Evolutionary conservation across 2,113 vertebrate species (phyloP), one percentile per base, ranked within the genome.

Genomic region (Sapayoa aenigma): DNA sequence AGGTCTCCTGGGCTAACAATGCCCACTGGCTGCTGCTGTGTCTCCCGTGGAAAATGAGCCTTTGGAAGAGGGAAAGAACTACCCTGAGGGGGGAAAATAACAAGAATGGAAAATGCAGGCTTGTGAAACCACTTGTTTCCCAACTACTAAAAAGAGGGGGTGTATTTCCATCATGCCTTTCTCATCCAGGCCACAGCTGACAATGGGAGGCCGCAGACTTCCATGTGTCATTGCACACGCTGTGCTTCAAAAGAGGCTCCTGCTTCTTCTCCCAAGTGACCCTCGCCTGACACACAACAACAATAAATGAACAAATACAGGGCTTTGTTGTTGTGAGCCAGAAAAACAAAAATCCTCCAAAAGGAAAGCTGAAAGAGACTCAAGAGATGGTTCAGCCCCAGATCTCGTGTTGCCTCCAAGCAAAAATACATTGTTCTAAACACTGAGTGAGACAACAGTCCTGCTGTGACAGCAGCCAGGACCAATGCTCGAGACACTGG

Each of bases 221-320:
- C 47, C 8, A 0, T 28, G 65, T 74, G 52, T 30, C 65, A 24
- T 41, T 55, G 8, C 5, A 3, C 39, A 17, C 0, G 0, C 0
- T 39, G 55, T 18, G 10, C 56, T 91, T 87, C 77, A 19, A 7
- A 81, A 87, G 33, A 55, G 21, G 5, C 24, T 89, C 59, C 35
- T 59, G 35, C 53, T 89, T 15, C 59, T 81, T 69, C 80, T 58
- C 93, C 65, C 55, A 20, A 0, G 68, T 9, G 75, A 9, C 37
- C 89, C 65, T 50, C 67, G 55, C 55, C 79, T 44, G 79, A 24
- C 58, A 41, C 65, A 21, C 24, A 66, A 10, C 12, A 39, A 31
- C 62, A 41, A 49, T 3, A 41, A 50, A 37, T 12, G 49, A 77
- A 24, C 49, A 69, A 31, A 80, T 6, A 7, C 4, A 1, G 41